A percentile compares a stretch with the other conserved stretches of the same genome.
phyloP scores from a whole-genome alignment of 37 sponge, comb jelly and placozoan species.

The Halichondria panicea region DNA sequence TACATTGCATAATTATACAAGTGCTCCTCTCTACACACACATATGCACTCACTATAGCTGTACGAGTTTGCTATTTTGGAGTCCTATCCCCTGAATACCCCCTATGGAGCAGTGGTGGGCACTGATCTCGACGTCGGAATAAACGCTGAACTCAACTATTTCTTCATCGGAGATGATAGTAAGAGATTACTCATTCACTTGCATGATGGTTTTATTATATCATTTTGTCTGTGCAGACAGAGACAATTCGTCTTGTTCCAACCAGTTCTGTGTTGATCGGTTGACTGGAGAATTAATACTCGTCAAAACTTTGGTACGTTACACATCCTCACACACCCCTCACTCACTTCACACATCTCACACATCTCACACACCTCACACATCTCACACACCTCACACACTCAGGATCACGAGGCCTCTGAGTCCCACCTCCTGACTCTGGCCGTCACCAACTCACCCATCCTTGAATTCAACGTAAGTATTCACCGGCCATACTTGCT shows the following conservation, averaged over 20 bases:
- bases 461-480: conserved; percentile 14
- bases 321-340: background rate
- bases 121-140: conserved; percentile 29
- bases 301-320: conserved; percentile 6
- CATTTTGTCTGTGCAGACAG: background rate
- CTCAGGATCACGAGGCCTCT: conserved; percentile 21
- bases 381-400: background rate
- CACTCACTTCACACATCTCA: background rate
- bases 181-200: background rate
- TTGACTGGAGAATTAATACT: conserved; percentile 18
- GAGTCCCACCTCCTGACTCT: background rate
- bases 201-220: background rate
- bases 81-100: background rate
- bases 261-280: conserved; percentile 4
- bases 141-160: conserved; percentile 38
- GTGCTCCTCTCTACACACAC: background rate
- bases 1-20: background rate
- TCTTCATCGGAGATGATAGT: conserved; percentile 4
- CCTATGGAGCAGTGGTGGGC: background rate
- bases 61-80: background rate
- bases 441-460: conserved; percentile 9
- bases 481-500: background rate
- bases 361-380: background rate
- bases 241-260: background rate
- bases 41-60: background rate